Percentiles rank a stretch among this genome's conserved stretches.
phyloP scores from a whole-genome alignment of 2,797 vertebrate species.

The Eulemur rubriventer region DNA sequence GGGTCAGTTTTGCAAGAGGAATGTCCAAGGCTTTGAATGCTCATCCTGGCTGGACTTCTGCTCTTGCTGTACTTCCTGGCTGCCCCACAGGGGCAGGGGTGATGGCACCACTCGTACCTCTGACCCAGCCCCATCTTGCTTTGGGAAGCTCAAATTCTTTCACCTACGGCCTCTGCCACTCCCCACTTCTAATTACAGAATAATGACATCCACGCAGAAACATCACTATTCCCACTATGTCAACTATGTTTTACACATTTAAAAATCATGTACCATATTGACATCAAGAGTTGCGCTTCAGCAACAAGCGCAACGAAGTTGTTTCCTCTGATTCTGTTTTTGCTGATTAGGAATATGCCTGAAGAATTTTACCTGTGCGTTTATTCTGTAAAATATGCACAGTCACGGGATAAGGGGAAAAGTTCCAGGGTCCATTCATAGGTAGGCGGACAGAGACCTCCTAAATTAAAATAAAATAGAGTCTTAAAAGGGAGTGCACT shows the following conservation, averaged over 20 bases:
- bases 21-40: not conserved
- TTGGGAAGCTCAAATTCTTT: not conserved
- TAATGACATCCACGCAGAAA: not conserved
- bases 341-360: not conserved
- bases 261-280: not conserved
- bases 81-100: not conserved
- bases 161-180: not conserved
- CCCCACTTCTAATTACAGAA: not conserved
- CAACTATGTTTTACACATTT: not conserved
- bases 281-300: not conserved
- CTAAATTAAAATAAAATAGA: not conserved
- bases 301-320: not conserved
- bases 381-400: not conserved
- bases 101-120: not conserved
- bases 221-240: not conserved
- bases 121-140: not conserved
- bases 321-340: not conserved
- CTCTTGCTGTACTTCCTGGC: not conserved
- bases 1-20: not conserved
- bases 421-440: not conserved
- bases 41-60: not conserved
- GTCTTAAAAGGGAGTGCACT: not conserved
- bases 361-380: not conserved
- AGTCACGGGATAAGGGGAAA: not conserved
- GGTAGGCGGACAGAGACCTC: not conserved